These are phyloP conservation scores for Nematopogon swammerdamellus DNA, from an alignment of 2,888 invertebrate genomes.

Conservation along the genomic window DNA sequence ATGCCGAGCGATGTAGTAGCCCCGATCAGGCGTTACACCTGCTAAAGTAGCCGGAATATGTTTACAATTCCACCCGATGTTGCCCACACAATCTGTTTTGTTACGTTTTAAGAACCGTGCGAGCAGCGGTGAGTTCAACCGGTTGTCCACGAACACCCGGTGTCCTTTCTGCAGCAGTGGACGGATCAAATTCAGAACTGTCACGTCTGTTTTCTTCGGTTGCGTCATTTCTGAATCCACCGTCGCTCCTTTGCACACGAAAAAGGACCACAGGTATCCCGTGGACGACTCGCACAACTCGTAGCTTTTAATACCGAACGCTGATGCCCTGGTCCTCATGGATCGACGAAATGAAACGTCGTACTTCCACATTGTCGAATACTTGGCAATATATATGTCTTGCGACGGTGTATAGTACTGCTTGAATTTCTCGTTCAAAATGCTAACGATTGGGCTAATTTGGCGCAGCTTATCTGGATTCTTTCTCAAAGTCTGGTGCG, in stretches of 20 bases:
- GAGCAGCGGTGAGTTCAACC: constrained; percentile 11
- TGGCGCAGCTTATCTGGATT: constrained; percentile 2
- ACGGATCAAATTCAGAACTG: background rate
- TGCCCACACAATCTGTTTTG: constrained; percentile 4
- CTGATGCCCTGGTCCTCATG: constrained; percentile 6
- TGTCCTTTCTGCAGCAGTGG: constrained; percentile 1
- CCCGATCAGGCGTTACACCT: background rate
- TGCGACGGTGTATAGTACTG: constrained; percentile 3
- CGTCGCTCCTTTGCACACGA: background rate
- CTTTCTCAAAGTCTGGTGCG: no score
- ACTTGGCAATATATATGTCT: no score
- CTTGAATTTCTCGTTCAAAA: constrained; percentile 7
- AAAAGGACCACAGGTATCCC: constrained; percentile 3
- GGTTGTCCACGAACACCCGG: constrained; percentile 11
- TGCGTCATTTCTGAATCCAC: no score
- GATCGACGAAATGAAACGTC: no score
- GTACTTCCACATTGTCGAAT: constrained; percentile 2
- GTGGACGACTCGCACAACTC: constrained; percentile 13
- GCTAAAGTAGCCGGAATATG: background rate
- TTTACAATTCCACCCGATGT: background rate
- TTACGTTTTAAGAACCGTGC: constrained; percentile 5
- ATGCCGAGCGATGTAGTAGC: constrained; percentile 3
- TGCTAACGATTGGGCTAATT: constrained; percentile 5
- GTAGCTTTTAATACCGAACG: constrained; percentile 13
- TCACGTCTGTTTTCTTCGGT: no score